These are phyloP conservation scores for Murina feae DNA, from an alignment of 2,113 vertebrate species.

Conservation along the genomic window DNA sequence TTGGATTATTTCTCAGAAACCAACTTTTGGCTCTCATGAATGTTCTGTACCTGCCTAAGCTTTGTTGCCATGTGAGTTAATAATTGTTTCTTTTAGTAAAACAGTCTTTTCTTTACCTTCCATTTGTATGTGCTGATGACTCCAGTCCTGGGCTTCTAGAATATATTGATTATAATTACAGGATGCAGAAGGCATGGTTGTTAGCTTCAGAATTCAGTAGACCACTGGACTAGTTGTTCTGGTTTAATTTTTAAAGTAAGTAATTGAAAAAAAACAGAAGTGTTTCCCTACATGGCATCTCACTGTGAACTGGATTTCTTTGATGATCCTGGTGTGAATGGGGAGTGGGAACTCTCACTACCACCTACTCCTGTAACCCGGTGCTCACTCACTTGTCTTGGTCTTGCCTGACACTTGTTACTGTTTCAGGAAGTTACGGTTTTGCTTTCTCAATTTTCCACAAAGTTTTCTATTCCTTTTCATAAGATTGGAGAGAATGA, in stretches of 20 bases:
- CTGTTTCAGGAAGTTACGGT: background rate
- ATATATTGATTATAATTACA: background rate
- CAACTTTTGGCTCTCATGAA: background rate
- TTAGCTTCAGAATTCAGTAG: background rate
- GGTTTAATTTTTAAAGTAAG: background rate
- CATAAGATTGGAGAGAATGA: background rate
- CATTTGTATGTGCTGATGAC: background rate
- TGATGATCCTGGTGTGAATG: background rate
- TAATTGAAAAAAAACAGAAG: background rate
- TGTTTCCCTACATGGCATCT: background rate
- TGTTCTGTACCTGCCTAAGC: background rate
- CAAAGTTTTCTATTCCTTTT: background rate
- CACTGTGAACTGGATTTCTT: background rate
- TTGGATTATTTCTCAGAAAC: background rate
- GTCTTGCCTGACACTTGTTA: background rate
- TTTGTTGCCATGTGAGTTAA: background rate
- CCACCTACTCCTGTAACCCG: background rate
- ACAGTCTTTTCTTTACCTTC: background rate
- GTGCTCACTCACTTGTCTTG: background rate
- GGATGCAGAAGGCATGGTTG: background rate
- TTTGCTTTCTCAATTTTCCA: background rate
- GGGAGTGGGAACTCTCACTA: too few relatives aligned
- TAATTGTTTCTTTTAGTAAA: conserved; percentile 1
- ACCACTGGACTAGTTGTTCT: background rate
- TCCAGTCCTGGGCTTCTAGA: background rate